A percentile compares a stretch with the other conserved stretches of the same genome.
Conservation (phyloP, 2,888 invertebrate genomes). For the Cephus pygmeus region DNA sequence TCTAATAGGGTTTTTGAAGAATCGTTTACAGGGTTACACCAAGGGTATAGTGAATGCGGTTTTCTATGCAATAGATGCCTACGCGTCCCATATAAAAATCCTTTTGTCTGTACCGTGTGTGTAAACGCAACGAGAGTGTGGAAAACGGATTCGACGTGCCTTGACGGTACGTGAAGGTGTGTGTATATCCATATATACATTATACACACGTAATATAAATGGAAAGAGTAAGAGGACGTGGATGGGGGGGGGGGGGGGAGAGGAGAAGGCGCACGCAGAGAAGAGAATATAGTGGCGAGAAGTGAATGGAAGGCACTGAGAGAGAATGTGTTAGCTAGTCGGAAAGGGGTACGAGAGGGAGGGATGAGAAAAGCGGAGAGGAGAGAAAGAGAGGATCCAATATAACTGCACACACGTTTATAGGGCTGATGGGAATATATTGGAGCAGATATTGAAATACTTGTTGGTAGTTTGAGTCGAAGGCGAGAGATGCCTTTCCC, state of each 20-base stretch:
- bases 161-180: background rate
- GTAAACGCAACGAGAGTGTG: background rate
- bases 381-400: conserved; percentile 48
- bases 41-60: conserved; percentile 26
- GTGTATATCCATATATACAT: background rate
- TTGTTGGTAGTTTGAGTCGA: conserved; percentile 64
- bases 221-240: conserved; percentile 10
- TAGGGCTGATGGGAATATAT: conserved; percentile 61
- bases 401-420: conserved; percentile 63
- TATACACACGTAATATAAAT: background rate
- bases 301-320: background rate
- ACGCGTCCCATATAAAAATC: background rate
- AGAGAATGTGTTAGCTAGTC: background rate
- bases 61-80: conserved; percentile 18
- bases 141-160: background rate
- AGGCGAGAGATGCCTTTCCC: conserved; percentile 61
- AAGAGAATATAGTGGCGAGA: conserved; percentile 3
- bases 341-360: conserved; percentile 27
- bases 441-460: conserved; percentile 64
- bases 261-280: conserved; percentile 13
- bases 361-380: conserved; percentile 1
- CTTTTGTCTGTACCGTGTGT: background rate
- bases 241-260: conserved; percentile 7
- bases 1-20: conserved; percentile 10
- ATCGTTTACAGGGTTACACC: conserved; percentile 35